These are phyloP conservation scores for Nasua narica DNA, from an alignment of 2,797 vertebrate genomes.

Conservation along the genomic window DNA sequence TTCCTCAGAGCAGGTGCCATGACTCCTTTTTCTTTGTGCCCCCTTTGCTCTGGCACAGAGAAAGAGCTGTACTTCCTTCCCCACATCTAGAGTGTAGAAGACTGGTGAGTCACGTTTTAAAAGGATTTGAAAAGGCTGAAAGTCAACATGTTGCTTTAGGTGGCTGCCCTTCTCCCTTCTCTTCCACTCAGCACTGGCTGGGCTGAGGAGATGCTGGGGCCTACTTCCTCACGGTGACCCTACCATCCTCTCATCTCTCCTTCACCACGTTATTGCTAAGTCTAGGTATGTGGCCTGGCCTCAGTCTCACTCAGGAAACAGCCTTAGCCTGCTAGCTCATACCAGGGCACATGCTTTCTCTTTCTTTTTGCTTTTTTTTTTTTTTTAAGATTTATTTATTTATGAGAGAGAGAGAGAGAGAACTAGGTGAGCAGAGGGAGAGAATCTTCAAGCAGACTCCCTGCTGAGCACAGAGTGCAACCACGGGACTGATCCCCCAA, in stretches of 20 bases:
- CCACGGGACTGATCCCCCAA: not conserved
- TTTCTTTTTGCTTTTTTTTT: too few species aligned
- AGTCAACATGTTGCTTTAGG: not conserved
- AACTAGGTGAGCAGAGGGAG: not conserved
- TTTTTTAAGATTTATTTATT: not conserved
- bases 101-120: not conserved
- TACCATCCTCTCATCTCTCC: not conserved
- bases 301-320: not conserved
- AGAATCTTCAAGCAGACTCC: not conserved
- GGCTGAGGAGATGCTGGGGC: rapidly evolving
- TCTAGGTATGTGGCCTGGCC: not conserved
- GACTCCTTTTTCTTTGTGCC: not conserved
- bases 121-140: not conserved
- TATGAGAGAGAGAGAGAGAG: not conserved
- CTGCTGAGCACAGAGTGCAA: not conserved
- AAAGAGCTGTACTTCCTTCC: not conserved
- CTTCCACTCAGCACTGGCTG: not conserved
- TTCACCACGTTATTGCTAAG: not conserved
- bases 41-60: not conserved
- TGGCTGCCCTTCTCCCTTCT: not conserved
- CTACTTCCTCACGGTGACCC: rapidly evolving
- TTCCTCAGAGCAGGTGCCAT: not conserved
- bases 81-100: not conserved
- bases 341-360: not conserved
- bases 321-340: not conserved